Percentiles rank a stretch among this genome's conserved stretches.
Conservation (phyloP, 2,797 vertebrate genomes). For the Cynopterus sphinx region DNA sequence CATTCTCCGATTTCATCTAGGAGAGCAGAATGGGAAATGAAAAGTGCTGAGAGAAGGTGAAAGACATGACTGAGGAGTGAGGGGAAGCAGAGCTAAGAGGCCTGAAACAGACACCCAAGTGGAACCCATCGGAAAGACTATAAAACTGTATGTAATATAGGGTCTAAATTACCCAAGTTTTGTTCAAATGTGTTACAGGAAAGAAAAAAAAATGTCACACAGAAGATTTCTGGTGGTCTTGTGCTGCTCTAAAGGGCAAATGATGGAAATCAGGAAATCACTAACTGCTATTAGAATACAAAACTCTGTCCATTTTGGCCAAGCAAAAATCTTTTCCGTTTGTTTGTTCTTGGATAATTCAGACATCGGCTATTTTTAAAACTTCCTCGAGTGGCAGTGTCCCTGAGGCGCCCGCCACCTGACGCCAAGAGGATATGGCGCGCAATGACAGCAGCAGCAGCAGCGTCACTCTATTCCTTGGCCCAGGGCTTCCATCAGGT, state of each 20-base stretch:
- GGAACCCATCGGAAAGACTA: neutral
- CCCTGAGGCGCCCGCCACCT: neutral
- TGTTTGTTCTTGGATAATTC: conserved; percentile 41
- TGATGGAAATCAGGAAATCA: neutral
- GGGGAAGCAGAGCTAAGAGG: neutral
- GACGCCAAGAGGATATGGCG: neutral
- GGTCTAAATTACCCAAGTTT: neutral
- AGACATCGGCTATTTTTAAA: conserved; percentile 26
- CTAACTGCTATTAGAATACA: neutral
- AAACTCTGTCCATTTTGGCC: neutral
- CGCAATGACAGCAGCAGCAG: rapidly evolving
- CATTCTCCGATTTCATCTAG: neutral
- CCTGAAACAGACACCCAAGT: neutral
- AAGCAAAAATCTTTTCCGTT: neutral
- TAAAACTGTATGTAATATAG: neutral
- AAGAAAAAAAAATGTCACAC: neutral
- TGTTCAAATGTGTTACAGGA: neutral
- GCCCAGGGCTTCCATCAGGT: neutral
- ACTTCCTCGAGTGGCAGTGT: neutral
- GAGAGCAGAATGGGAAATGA: neutral
- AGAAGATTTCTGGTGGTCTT: neutral
- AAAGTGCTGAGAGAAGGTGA: neutral
- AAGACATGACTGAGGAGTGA: neutral
- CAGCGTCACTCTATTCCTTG: rapidly evolving
- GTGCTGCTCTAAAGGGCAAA: neutral